Base-by-base conservation (phyloP, 1,140 invertebrate genomes). In the Heliothis subflexa region DNA sequence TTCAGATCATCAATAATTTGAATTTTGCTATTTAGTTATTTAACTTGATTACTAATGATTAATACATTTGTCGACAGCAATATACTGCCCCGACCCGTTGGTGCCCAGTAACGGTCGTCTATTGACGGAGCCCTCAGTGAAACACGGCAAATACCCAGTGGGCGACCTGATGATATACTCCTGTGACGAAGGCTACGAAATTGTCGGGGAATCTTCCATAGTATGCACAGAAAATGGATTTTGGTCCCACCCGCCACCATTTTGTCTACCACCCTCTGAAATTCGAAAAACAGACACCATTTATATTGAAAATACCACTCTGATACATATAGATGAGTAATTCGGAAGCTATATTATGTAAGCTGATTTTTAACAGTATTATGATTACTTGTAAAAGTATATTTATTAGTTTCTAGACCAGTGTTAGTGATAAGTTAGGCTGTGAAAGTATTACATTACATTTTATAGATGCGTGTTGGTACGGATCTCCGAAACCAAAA, bases 171-270 rank as follows among this genome's bases (percentile, higher is more conserved):
- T 98, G 61, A 97, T 97, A 86, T 98, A 97, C 88, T 95, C 96
- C 45, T 98, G 98, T 61, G 80, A 94, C 85, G 96, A 95, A 81
- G 95, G 96, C 0, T 97, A 97, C 89, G 95, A 96, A 78, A 93
- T 98, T 2, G 95, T 97, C 52, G 98, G 98, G 2, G 97, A 98
- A 90, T 95, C 96, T 0, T 97, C 97, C 33, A 97, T 97, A 78
- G 97, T 98, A 18, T 98, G 98, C 92, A 97, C 97, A 16, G 97
- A 98, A 91, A 97, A 96, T 82, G 98, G 98, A 50, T 97, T 96
- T 81, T 98, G 98, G 98, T 98, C 97, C 10, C 97, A 98, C 90
- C 96, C 97, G 71, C 95, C 97, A n/a, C 98, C 98, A 78, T 96
- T 97, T 86, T 98, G 98, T 64, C 78, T 93, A 9, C 89, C 84